phyloP scores from a whole-genome alignment of 30 jellyfish, hydroid and myxozoan species.

The Cassiopea andromeda region DNA sequence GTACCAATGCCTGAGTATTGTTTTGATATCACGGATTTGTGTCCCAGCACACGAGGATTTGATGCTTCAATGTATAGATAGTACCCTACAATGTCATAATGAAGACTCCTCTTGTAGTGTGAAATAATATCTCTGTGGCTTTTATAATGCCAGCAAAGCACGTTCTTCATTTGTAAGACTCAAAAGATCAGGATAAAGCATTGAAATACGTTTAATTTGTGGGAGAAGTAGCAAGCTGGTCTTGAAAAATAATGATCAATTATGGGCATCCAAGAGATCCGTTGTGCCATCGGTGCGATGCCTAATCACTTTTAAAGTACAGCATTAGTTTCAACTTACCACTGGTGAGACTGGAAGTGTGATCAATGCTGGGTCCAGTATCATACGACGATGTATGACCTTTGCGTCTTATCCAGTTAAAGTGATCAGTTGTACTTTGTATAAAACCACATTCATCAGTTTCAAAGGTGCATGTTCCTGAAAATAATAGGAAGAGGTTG shows the following conservation, averaged over 20 bases:
- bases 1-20: conserved; percentile 43
- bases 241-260: no score
- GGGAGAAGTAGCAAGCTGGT: no score
- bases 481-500: not conserved
- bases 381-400: conserved; percentile 55
- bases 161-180: no score
- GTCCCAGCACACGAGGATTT: conserved; percentile 33
- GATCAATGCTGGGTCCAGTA: conserved; percentile 83
- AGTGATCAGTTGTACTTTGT: conserved; percentile 44
- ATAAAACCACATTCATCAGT: conserved; percentile 59
- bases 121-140: no score
- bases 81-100: conserved; percentile 40
- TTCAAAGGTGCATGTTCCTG: conserved; percentile 66
- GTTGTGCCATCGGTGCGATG: no score
- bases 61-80: conserved; percentile 83
- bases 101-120: no score
- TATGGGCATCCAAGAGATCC: no score
- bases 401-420: conserved; percentile 62
- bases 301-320: no score
- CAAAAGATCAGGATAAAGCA: no score
- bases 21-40: conserved; percentile 50
- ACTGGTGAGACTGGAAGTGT: conserved; percentile 50
- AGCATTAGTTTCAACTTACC: conserved; percentile 18
- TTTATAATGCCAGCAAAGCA: no score
- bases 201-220: no score